Evolutionary conservation across 2,113 vertebrate genomes (phyloP), one percentile per base, ranked within the genome.

Genomic region (Psephotus haematonotus): DNA sequence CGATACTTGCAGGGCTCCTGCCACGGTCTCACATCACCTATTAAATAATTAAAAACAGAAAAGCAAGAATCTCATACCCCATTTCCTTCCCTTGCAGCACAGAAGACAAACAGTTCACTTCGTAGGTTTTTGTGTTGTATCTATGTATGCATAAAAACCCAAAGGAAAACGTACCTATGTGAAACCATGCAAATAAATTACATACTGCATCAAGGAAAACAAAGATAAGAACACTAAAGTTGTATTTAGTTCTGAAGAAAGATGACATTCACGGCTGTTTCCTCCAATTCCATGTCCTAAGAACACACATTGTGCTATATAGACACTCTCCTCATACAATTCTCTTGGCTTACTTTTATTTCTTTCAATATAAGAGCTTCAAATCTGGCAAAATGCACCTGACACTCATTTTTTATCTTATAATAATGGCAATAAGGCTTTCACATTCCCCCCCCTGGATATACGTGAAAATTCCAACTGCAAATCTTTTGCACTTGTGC

Each of bases 241-340:
- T 37, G 63, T 29, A 64, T 33, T 91, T 79, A 59, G 17, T 65
- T 86, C 65, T 87, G 52, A 72, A 85, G 84, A 57, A 47, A 69
- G 17, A 49, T 33, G 0, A 52, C 84, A 76, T 82, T 10, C 55
- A 50, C 0, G 0, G 44, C 8, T 59, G 52, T 1, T 1, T 44
- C 27, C 24, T 82, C 31, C 27, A 74, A 29, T 78, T 75, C 69
- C 4, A 1, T 19, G 13, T 71, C 60, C 22, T n/a, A 44, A 47
- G 71, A 91, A 75, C 22, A 52, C 11, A 25, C 3, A 52, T 1
- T 70, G 11, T 29, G 80, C 22, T 24, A 76, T 5, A n/a, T 0
- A 55, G 39, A 74, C 77, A 39, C 28, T 85, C 17, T 43, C 31
- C 22, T 60, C 53, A 9, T 7, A 1, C 9, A 68, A 47, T 74